These are phyloP conservation scores for Perithous albicinctus DNA, from an alignment of 2,888 invertebrate genomes.

Conservation along the genomic window DNA sequence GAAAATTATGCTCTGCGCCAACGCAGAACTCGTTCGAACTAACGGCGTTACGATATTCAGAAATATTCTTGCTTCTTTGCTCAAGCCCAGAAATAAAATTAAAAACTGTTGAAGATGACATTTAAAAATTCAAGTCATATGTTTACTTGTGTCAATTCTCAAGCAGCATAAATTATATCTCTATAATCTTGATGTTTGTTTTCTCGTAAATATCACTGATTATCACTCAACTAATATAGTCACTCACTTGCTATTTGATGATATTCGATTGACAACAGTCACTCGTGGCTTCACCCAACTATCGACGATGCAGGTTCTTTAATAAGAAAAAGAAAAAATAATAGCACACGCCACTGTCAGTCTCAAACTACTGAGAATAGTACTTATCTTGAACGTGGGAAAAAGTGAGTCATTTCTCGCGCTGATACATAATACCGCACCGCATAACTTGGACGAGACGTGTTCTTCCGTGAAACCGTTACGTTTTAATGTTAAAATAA, in stretches of 20 bases:
- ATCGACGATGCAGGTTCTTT: neutral
- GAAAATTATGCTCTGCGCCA: slow-evolving; percentile 11
- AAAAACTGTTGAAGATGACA: slow-evolving; percentile 29
- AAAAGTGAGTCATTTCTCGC: slow-evolving; percentile 50
- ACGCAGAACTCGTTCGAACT: neutral
- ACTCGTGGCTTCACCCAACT: neutral
- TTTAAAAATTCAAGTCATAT: too few species aligned
- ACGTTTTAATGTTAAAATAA: slow-evolving; percentile 24
- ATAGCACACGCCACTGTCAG: slow-evolving; percentile 1
- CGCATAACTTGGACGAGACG: slow-evolving; percentile 46
- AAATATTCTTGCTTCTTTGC: slow-evolving; percentile 4
- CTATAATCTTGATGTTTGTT: neutral
- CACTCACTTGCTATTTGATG: neutral
- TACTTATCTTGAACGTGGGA: slow-evolving; percentile 56
- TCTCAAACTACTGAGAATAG: slow-evolving; percentile 42
- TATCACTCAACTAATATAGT: slow-evolving; percentile 2
- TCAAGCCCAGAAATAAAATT: neutral
- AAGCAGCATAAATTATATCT: neutral
- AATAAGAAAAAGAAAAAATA: slow-evolving; percentile 23
- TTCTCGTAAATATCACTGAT: neutral
- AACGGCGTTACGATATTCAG: slow-evolving; percentile 28
- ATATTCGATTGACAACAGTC: neutral
- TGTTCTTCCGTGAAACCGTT: slow-evolving; percentile 42
- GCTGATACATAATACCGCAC: slow-evolving; percentile 38
- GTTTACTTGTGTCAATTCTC: neutral